Evolutionary conservation across 2,888 invertebrate species (phyloP).

Genomic region (Cenopis cana): DNA sequence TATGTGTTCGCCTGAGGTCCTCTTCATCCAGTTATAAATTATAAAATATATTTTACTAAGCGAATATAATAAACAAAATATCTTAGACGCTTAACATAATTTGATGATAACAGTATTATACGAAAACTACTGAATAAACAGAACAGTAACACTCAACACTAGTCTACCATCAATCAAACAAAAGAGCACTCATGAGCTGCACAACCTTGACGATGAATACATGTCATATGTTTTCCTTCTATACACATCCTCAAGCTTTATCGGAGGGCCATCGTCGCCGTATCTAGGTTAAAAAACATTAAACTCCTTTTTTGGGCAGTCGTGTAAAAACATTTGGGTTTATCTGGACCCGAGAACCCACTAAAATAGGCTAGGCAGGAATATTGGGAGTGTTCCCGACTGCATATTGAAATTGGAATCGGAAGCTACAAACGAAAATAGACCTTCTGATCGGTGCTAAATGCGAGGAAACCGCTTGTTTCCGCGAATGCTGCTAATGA

Average conservation of each 20-base stretch:
- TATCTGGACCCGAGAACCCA: too few species aligned
- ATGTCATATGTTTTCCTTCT: constrained; percentile 15
- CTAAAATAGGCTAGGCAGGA: too few species aligned
- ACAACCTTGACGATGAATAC: neutral
- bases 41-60: too few species aligned
- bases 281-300: neutral
- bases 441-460: neutral
- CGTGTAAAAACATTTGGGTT: neutral
- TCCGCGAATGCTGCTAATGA: constrained; percentile 20
- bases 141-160: neutral
- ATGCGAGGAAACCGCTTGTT: constrained; percentile 27
- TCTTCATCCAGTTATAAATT: too few species aligned
- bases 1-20: too few species aligned
- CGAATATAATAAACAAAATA: too few species aligned
- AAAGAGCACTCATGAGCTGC: neutral
- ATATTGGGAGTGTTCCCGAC: neutral
- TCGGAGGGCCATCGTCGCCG: neutral
- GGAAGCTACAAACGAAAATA: neutral
- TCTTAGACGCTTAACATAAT: too few species aligned
- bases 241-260: neutral
- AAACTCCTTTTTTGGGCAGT: too few species aligned
- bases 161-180: neutral
- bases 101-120: too few species aligned
- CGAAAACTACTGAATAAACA: too few species aligned
- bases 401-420: neutral